Evolutionary conservation across 2,888 invertebrate species (phyloP).

Genomic region (Drosophila greeni): DNA sequence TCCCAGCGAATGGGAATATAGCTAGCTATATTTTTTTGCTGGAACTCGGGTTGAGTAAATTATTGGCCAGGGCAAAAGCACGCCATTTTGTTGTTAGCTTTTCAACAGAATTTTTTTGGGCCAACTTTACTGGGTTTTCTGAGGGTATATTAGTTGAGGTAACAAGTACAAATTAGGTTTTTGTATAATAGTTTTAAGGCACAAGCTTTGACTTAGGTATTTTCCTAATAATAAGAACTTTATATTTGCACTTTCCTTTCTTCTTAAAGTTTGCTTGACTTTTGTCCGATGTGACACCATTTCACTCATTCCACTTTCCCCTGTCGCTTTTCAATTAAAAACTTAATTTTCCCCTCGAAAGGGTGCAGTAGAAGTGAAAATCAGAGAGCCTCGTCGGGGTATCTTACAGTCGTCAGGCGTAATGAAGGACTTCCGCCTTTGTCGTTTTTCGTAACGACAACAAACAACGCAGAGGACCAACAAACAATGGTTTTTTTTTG

Average conservation of each 20-base stretch:
- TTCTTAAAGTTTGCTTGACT: neutral
- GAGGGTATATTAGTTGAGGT: neutral
- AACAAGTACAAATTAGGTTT: neutral
- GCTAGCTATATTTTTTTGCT: neutral
- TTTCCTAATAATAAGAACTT: neutral
- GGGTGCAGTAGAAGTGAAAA: constrained; percentile 3
- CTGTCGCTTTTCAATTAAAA: constrained; percentile 22
- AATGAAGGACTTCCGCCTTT: constrained; percentile 12
- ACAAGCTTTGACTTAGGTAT: no score
- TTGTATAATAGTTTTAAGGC: no score
- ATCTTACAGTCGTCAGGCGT: constrained; percentile 26
- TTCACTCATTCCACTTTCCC: neutral
- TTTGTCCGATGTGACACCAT: neutral
- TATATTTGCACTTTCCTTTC: neutral
- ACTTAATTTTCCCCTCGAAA: constrained; percentile 19
- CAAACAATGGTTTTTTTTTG: constrained; percentile 40
- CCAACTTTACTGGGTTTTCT: no score
- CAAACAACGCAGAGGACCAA: constrained; percentile 25
- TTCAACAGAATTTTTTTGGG: constrained; percentile 16
- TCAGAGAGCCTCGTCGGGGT: constrained; percentile 11
- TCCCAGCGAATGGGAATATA: no score
- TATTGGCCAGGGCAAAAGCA: constrained; percentile 44
- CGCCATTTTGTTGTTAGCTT: constrained; percentile 68
- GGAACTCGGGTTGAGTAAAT: constrained; percentile 12
- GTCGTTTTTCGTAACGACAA: constrained; percentile 23